These are phyloP conservation scores for Aspiorhynchus laticeps DNA, from an alignment of 2,113 vertebrate species.

Conservation along the genomic window DNA sequence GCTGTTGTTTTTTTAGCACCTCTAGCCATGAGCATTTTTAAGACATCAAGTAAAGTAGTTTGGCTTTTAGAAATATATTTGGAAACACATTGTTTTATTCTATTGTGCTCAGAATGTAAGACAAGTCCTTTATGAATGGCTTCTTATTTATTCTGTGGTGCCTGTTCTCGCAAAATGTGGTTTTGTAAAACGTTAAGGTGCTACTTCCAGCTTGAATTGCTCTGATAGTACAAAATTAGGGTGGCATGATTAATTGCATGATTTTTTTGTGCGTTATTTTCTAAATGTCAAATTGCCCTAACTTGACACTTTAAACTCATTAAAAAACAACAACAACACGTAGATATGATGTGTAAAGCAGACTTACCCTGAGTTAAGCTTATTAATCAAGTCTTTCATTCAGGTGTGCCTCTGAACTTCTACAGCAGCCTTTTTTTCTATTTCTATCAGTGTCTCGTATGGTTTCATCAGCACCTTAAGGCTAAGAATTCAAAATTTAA, in stretches of 20 bases:
- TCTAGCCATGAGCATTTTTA: background rate
- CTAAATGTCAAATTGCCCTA: background rate
- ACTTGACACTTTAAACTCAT: background rate
- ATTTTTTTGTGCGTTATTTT: background rate
- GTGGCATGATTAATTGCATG: background rate
- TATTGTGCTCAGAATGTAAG: background rate
- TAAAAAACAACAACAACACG: too few species aligned
- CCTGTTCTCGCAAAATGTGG: too few species aligned
- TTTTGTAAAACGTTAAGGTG: too few species aligned
- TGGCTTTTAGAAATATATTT: background rate
- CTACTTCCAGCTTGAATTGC: background rate
- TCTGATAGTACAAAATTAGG: background rate
- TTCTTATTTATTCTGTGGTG: background rate
- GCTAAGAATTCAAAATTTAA: slow-evolving; percentile 40
- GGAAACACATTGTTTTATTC: background rate
- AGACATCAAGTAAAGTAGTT: background rate
- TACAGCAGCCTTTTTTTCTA: slow-evolving; percentile 4
- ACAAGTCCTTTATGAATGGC: background rate
- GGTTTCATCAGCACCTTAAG: slow-evolving; percentile 47
- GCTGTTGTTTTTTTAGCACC: background rate
- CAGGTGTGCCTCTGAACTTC: slow-evolving; percentile 34
- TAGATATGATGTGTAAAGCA: background rate
- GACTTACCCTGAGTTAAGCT: background rate
- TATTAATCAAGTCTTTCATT: background rate
- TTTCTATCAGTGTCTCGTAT: slow-evolving; percentile 35